Base-by-base conservation (phyloP, 2,888 invertebrate species). In the Dryobota labecula region DNA sequence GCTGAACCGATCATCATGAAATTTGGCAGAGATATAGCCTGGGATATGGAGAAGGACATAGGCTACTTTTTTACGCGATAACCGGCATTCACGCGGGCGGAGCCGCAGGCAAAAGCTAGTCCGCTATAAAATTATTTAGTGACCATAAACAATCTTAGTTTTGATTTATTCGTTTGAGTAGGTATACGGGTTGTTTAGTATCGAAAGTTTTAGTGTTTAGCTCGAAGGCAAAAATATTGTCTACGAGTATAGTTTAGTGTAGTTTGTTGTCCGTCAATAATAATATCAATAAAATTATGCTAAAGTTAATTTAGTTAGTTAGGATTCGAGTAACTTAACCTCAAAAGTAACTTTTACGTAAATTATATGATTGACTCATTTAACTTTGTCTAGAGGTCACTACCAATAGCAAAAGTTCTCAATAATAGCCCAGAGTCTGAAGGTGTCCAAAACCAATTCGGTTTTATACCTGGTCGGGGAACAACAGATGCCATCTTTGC, bases 151-250 rank as follows among this genome's bases (percentile, higher is more conserved):
- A 47, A 73, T 38, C n/a, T 61, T 11, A 36, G 30, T 13, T n/a
- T 60, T 38, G 63, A 73, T 79, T 79, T 56, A 79, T 61, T 54
- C n/a, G 11, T 61, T 65, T 41, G 7, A 38, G 43, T 30, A 24
- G 24, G 36, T 33, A 36, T 20, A 30, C 2, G 45, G 33, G 18
- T 30, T 57, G 38, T 53, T 67, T 67, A 43, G 5, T 27, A 18
- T 36, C 6, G 6, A 15, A 56, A 56, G 30, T 47, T 56, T 38
- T 45, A n/a, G n/a, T 18, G 18, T 15, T 20, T 30, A 49, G n/a
- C 38, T 47, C n/a, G 2, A 62, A 49, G 30, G 30, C 7, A 49
- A 27, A 8, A 33, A 15, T 18, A 43, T 24, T 38, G 13, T 66
- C 13, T 38, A n/a, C n/a, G n/a, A n/a, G n/a, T n/a, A 9, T 20